Evolutionary conservation across 53 echinoderm and acorn worm genomes (phyloP).

Genomic region (Echinometra lucunter): DNA sequence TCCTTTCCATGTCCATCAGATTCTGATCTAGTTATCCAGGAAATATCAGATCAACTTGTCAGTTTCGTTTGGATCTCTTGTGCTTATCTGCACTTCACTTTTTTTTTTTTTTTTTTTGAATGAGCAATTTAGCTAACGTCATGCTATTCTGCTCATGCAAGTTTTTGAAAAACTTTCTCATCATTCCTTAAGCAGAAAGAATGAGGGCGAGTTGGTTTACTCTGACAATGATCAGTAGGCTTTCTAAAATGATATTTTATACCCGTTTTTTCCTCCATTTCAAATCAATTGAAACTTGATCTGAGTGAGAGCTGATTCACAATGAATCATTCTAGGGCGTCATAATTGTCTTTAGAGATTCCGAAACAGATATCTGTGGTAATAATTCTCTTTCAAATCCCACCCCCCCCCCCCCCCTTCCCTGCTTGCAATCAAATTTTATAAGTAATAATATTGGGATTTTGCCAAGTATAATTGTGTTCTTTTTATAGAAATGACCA

Average conservation of each 20-base stretch:
- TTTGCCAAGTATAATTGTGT: not conserved
- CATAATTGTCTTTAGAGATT: not conserved
- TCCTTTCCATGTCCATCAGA: not conserved
- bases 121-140: not conserved
- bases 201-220: not conserved
- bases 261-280: not conserved
- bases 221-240: not conserved
- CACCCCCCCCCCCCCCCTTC: too few relatives aligned
- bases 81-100: not conserved
- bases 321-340: slow-evolving; percentile 35
- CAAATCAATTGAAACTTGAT: slow-evolving; percentile 14
- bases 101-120: not conserved
- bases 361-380: not conserved
- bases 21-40: slow-evolving; percentile 14
- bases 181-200: not conserved
- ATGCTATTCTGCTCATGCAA: not conserved
- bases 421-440: not conserved
- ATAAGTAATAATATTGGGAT: not conserved
- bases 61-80: not conserved
- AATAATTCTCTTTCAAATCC: not conserved
- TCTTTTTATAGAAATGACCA: too few relatives aligned
- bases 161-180: not conserved
- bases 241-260: slow-evolving; percentile 7
- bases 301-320: not conserved
- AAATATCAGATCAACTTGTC: slow-evolving; percentile 48